A percentile compares a stretch with the other conserved stretches of the same genome.
Conservation (phyloP, 1,140 invertebrate genomes). For the Prorops nasuta region DNA sequence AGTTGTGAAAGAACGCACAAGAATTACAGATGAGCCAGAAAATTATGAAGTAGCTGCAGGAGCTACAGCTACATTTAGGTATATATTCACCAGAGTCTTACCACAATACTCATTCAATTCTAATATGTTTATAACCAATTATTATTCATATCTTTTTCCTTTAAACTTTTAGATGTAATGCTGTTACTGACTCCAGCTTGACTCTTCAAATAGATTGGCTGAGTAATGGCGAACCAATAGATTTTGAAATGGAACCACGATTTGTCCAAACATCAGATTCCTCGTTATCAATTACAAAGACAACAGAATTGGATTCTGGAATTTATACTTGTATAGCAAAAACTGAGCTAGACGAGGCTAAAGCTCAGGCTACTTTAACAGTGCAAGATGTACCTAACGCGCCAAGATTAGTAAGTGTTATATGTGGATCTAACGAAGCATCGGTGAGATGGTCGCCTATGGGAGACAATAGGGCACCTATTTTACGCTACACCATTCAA, state of each 20-base stretch:
- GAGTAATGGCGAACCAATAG: slow-evolving; percentile 79
- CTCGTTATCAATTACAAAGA: slow-evolving; percentile 91
- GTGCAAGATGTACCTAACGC: slow-evolving; percentile 96
- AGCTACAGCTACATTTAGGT: slow-evolving; percentile 81
- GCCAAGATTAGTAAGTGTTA: slow-evolving; percentile 68
- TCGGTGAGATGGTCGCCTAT: slow-evolving; percentile 80
- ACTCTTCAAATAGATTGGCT: slow-evolving; percentile 84
- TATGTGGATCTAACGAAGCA: slow-evolving; percentile 71
- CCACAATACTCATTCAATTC: no score
- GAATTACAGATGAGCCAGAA: slow-evolving; percentile 82
- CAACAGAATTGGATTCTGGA: slow-evolving; percentile 91
- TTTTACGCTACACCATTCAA: slow-evolving; percentile 88
- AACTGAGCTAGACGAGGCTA: slow-evolving; percentile 83
- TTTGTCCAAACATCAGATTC: slow-evolving; percentile 84
- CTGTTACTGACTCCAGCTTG: slow-evolving; percentile 79
- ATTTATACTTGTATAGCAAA: slow-evolving; percentile 93
- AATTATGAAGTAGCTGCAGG: slow-evolving; percentile 89
- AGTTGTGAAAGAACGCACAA: slow-evolving; percentile 81
- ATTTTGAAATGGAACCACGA: slow-evolving; percentile 82
- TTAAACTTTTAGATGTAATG: slow-evolving; percentile 71
- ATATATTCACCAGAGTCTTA: not conserved
- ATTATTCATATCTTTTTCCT: not conserved
- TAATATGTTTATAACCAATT: no score
- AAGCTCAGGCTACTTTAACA: slow-evolving; percentile 81
- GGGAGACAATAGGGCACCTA: slow-evolving; percentile 92